These are phyloP conservation scores for Chloroclystis v-ata DNA, from an alignment of 2,888 invertebrate genomes.

Conservation along the genomic window DNA sequence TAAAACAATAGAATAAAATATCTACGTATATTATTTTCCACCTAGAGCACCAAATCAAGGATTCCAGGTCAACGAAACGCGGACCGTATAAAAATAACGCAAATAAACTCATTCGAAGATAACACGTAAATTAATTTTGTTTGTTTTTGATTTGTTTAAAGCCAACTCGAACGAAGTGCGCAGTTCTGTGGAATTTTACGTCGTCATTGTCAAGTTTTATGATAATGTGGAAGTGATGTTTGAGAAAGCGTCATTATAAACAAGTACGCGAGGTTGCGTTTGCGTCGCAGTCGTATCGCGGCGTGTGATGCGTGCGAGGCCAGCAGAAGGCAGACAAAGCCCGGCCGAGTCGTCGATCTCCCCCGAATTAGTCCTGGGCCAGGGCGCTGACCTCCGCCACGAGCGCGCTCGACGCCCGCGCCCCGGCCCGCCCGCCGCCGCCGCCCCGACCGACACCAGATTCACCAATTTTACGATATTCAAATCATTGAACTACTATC, in stretches of 20 bases:
- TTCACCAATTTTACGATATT: constrained; percentile 24
- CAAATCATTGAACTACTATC: constrained; percentile 10
- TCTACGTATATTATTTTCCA: too few species aligned
- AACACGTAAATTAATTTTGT: constrained; percentile 14
- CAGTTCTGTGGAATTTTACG: constrained; percentile 26
- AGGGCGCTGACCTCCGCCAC: constrained; percentile 70
- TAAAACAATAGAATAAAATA: too few species aligned
- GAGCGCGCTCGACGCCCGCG: constrained; percentile 45
- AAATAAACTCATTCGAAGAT: constrained; percentile 23
- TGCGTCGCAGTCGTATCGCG: constrained; percentile 31
- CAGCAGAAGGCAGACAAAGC: constrained; percentile 67
- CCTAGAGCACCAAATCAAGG: background rate
- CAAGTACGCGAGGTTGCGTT: constrained; percentile 53
- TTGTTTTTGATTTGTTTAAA: constrained; percentile 26
- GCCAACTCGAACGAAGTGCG: constrained; percentile 20
- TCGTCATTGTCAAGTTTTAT: constrained; percentile 34
- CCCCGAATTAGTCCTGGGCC: constrained; percentile 77
- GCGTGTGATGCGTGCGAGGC: constrained; percentile 10
- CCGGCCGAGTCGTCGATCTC: constrained; percentile 72
- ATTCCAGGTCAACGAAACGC: constrained; percentile 8
- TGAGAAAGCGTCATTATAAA: constrained; percentile 33
- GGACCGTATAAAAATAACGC: constrained; percentile 15
- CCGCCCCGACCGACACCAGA: constrained; percentile 29
- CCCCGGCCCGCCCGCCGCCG: too few species aligned
- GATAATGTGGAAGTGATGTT: constrained; percentile 39